A percentile compares a stretch with the other conserved stretches of the same genome.
These are phyloP conservation scores for Drosophila prolongata DNA, from an alignment of 2,888 invertebrate genomes.

Conservation along the genomic window DNA sequence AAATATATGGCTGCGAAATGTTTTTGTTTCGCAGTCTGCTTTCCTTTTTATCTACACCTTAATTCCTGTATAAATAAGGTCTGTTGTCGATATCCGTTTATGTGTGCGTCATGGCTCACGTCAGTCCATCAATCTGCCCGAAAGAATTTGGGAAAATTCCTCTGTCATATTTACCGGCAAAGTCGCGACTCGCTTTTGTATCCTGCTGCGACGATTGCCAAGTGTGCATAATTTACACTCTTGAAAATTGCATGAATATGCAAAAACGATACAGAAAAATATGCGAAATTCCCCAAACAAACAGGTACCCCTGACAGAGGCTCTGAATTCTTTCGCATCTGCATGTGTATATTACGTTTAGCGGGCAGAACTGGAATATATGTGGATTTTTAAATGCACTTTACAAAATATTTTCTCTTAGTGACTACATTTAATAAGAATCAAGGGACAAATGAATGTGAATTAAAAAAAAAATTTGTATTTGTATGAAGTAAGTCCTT, in stretches of 20 bases:
- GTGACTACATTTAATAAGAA: too few relatives aligned
- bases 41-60: slow-evolving; percentile 20
- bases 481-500: too few relatives aligned
- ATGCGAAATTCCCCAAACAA: slow-evolving; percentile 43
- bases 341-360: background rate
- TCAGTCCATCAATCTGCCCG: slow-evolving; percentile 29
- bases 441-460: too few relatives aligned
- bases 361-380: background rate
- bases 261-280: slow-evolving; percentile 45
- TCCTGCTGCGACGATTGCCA: slow-evolving; percentile 70
- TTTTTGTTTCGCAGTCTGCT: slow-evolving; percentile 20
- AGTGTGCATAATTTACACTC: slow-evolving; percentile 76
- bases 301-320: slow-evolving; percentile 3
- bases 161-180: slow-evolving; percentile 28
- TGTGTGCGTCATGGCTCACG: slow-evolving; percentile 11
- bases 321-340: slow-evolving; percentile 10
- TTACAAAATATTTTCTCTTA: too few relatives aligned
- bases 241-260: slow-evolving; percentile 74
- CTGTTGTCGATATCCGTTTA: slow-evolving; percentile 26
- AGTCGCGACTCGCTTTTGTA: slow-evolving; percentile 45
- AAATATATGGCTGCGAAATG: slow-evolving; percentile 25
- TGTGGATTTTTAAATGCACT: too few relatives aligned
- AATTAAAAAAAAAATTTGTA: too few relatives aligned
- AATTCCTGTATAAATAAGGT: slow-evolving; percentile 12
- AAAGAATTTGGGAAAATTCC: slow-evolving; percentile 53